Conservation (phyloP, 1,140 invertebrate genomes). For the Drosophila suzukii region DNA sequence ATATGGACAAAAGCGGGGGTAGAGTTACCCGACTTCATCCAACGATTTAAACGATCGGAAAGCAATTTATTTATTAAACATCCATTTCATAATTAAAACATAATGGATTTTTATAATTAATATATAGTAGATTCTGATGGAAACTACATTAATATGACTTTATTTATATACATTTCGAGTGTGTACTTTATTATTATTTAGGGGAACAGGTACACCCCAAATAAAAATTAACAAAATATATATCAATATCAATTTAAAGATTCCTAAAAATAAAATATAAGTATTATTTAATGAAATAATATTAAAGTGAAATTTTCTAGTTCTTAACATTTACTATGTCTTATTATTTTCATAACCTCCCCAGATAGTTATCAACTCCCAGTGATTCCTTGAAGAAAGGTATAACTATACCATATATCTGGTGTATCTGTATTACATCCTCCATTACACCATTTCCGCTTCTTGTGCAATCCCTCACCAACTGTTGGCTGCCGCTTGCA, state of each 20-base stretch:
- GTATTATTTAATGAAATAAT: too few relatives aligned
- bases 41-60: neutral
- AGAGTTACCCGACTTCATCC: neutral
- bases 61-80: neutral
- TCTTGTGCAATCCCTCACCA: constrained; percentile 25
- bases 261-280: too few relatives aligned
- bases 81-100: neutral
- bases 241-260: too few relatives aligned
- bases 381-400: neutral
- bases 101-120: too few relatives aligned
- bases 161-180: too few relatives aligned
- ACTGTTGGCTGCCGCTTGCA: constrained; percentile 52
- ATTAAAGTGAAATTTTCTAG: too few relatives aligned
- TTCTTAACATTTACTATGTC: too few relatives aligned
- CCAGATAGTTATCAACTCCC: neutral
- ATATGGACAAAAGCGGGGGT: neutral
- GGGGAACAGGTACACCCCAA: too few relatives aligned
- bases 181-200: too few relatives aligned
- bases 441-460: constrained; percentile 41
- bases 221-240: too few relatives aligned
- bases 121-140: too few relatives aligned
- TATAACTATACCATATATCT: constrained; percentile 14
- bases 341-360: neutral
- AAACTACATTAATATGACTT: too few relatives aligned
- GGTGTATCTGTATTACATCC: constrained; percentile 36